Percentiles rank a stretch among this genome's conserved stretches.
Evolutionary conservation across 2,113 vertebrate species (phyloP).

Genomic region (Abramis brama): DNA sequence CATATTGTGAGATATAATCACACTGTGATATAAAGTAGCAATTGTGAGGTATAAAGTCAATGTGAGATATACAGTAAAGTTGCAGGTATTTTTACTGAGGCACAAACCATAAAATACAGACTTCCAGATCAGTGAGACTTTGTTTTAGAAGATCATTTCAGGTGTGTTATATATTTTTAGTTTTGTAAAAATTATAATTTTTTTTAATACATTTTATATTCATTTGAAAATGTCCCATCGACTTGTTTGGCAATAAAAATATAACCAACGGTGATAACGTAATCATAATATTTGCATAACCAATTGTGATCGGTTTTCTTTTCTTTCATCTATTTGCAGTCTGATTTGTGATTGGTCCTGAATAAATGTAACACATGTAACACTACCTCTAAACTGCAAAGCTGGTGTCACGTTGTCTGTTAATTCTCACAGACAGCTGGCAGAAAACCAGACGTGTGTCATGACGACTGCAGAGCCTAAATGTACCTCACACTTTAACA

Average conservation of each 20-base stretch:
- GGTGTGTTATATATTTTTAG: neutral
- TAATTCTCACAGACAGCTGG: neutral
- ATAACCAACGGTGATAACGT: neutral
- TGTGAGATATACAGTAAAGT: no score
- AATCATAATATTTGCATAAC: neutral
- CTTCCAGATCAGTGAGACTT: no score
- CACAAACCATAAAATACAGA: no score
- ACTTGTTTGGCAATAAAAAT: neutral
- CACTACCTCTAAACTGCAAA: neutral
- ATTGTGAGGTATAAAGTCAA: no score
- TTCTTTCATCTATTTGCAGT: neutral
- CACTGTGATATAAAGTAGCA: neutral
- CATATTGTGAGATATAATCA: neutral
- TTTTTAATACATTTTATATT: neutral
- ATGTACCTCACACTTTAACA: neutral
- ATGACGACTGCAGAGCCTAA: neutral
- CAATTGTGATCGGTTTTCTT: neutral
- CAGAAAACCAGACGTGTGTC: neutral
- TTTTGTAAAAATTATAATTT: neutral
- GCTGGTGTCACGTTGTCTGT: neutral
- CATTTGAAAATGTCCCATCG: no score
- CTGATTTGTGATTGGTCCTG: neutral
- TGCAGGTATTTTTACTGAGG: no score
- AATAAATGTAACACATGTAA: neutral
- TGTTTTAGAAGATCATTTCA: no score